Conservation (phyloP, 2,113 vertebrate genomes). For the Agapornis roseicollis region DNA sequence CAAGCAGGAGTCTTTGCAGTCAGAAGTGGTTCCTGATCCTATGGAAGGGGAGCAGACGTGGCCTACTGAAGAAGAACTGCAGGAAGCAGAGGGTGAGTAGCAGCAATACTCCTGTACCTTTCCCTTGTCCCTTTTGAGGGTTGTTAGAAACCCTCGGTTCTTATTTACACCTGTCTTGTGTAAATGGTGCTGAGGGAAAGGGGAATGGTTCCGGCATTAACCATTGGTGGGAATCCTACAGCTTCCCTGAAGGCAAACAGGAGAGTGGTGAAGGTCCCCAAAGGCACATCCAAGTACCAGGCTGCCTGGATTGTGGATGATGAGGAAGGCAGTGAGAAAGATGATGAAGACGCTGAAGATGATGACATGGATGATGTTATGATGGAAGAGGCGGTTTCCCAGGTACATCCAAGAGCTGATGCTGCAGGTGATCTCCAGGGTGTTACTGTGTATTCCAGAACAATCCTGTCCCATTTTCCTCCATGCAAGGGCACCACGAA, state of each 20-base stretch:
- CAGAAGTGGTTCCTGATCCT: slow-evolving; percentile 89
- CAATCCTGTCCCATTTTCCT: background rate
- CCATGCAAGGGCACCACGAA: too few relatives aligned
- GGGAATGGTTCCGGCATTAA: background rate
- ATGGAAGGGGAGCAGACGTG: slow-evolving; percentile 98
- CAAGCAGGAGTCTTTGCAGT: slow-evolving; percentile 83
- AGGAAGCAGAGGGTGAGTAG: slow-evolving; percentile 86
- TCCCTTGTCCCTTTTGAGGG: background rate
- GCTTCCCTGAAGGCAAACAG: slow-evolving; percentile 75
- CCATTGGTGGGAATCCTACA: slow-evolving; percentile 35
- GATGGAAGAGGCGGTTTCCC: slow-evolving; percentile 78
- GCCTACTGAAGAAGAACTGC: slow-evolving; percentile 92
- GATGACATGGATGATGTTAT: slow-evolving; percentile 69
- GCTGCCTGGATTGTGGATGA: slow-evolving; percentile 93
- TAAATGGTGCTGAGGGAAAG: background rate
- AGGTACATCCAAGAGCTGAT: slow-evolving; percentile 67
- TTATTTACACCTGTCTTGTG: background rate
- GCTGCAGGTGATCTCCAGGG: background rate
- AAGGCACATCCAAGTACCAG: slow-evolving; percentile 95
- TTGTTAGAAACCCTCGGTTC: background rate
- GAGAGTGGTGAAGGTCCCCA: slow-evolving; percentile 86
- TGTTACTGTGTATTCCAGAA: accelerated
- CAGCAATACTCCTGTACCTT: background rate
- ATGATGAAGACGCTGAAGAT: slow-evolving; percentile 65
- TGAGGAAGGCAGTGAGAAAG: slow-evolving; percentile 65